Conservation (phyloP, 2,888 invertebrate species). For the Drosophila paramelanica region DNA sequence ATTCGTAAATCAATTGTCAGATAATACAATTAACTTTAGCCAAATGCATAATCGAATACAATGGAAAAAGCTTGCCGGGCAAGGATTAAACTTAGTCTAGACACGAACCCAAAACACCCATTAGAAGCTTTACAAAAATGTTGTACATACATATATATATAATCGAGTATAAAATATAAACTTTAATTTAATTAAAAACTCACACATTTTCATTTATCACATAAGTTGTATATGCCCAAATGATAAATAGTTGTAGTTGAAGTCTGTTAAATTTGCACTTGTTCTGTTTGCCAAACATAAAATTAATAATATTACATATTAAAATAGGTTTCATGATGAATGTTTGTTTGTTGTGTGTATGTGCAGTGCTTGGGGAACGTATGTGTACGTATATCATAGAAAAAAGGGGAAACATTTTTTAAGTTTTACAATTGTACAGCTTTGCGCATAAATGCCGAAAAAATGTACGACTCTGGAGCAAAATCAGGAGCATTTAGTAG, state of each 20-base stretch:
- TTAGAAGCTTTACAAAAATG: slow-evolving; percentile 8
- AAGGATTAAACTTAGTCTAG: slow-evolving; percentile 4
- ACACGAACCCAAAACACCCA: slow-evolving; percentile 6
- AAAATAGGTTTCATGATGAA: slow-evolving; percentile 31
- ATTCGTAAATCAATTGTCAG: neutral
- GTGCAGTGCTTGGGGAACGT: slow-evolving; percentile 6
- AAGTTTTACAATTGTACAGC: slow-evolving; percentile 22
- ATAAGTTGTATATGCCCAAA: slow-evolving; percentile 56
- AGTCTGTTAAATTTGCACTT: slow-evolving; percentile 62
- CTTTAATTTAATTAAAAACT: slow-evolving; percentile 67
- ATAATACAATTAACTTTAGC: slow-evolving; percentile 1
- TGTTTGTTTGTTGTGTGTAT: slow-evolving; percentile 35
- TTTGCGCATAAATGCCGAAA: slow-evolving; percentile 27
- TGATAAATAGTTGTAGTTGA: slow-evolving; percentile 49
- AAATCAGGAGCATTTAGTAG: slow-evolving; percentile 1
- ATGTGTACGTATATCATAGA: slow-evolving; percentile 19
- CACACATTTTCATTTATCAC: slow-evolving; percentile 72
- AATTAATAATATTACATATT: slow-evolving; percentile 48
- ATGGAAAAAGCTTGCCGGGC: slow-evolving; percentile 20
- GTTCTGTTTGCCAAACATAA: slow-evolving; percentile 57
- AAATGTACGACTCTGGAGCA: neutral
- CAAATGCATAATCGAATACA: neutral
- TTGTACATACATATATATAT: neutral
- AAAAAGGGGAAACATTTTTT: slow-evolving; percentile 16
- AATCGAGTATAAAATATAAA: slow-evolving; percentile 30